Evolutionary conservation across 2,888 invertebrate species (phyloP), one percentile per base, ranked within the genome.

Genomic region (Ormyrus thymus): DNA sequence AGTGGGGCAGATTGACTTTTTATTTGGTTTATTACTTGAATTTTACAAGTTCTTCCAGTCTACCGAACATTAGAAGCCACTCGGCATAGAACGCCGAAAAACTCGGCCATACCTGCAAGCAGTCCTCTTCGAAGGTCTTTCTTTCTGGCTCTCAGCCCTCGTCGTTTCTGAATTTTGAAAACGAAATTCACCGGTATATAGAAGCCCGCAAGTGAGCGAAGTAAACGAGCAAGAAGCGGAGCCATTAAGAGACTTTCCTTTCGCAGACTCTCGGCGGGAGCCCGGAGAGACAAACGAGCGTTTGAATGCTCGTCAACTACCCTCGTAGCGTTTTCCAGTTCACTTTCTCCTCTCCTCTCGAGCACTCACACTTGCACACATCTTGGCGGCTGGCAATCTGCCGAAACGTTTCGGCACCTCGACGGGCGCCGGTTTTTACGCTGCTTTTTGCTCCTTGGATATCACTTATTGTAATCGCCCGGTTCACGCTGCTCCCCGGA

Each of bases 261-360:
- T 51, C 29, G 46, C 66, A 11, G n/a, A 8, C 64, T 70, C 75
- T 70, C 75, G 73, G 4, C 9, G 7, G 51, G 62, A 76, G 50
- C 70, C 55, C 72, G 83, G 29, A 29, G 29, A 85, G 84, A 85
- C 83, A 84, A 85, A 85, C 85, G 85, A 86, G 83, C 83, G 84
- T 86, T 86, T 86, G 84, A 84, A 84, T 84, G 83, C 82, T 83
- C 84, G 84, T 86, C 83, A 84, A 85, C 61, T 50, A 61, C 51
- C 55, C 64, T 56, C 10, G 8, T 5, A 72, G 55, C 56, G 11
- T 48, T 77, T 61, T 64, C 11, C 43, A 43, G 50, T 48, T 71
- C 15, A 9, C 66, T 65, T 53, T 64, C 43, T 45, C 55, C 46
- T 55, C 15, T 51, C 65, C 77, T 56, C 62, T 48, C 45, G 7